phyloP scores from a whole-genome alignment of 2,888 invertebrate genomes.

The Hermaeophaga mercurialis region DNA sequence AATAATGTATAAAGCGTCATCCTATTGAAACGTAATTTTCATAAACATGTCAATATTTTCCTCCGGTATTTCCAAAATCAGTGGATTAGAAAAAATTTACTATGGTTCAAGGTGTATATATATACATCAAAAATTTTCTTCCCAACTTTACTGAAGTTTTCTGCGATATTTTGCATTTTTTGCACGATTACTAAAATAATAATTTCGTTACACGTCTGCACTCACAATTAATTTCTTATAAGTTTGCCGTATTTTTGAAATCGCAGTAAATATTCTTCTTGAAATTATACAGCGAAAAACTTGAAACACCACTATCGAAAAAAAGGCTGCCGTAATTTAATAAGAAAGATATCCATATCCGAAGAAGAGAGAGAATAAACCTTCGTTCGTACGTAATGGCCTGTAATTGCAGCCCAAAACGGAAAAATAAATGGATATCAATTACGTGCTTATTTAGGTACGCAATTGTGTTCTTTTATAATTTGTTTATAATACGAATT shows the following conservation, averaged over 20 bases:
- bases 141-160: too few relatives aligned
- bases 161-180: too few relatives aligned
- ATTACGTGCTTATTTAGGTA: conserved; percentile 50
- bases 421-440: conserved; percentile 50
- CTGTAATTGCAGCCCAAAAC: conserved; percentile 40
- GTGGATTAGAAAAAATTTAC: too few relatives aligned
- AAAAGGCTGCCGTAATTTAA: neutral
- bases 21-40: too few relatives aligned
- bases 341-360: conserved; percentile 26
- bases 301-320: neutral
- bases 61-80: too few relatives aligned
- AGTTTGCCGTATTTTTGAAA: neutral
- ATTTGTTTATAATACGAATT: conserved; percentile 45
- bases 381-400: conserved; percentile 34
- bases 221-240: too few relatives aligned
- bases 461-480: conserved; percentile 47
- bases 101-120: too few relatives aligned
- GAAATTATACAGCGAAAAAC: neutral
- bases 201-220: too few relatives aligned
- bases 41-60: too few relatives aligned
- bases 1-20: too few relatives aligned
- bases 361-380: conserved; percentile 24
- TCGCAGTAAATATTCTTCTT: neutral
- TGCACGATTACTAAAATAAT: too few relatives aligned
- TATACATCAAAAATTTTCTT: too few relatives aligned